Evolutionary conservation across 2,888 invertebrate genomes (phyloP), one percentile per base, ranked within the genome.

Genomic region (Caradrina clavipalpis): DNA sequence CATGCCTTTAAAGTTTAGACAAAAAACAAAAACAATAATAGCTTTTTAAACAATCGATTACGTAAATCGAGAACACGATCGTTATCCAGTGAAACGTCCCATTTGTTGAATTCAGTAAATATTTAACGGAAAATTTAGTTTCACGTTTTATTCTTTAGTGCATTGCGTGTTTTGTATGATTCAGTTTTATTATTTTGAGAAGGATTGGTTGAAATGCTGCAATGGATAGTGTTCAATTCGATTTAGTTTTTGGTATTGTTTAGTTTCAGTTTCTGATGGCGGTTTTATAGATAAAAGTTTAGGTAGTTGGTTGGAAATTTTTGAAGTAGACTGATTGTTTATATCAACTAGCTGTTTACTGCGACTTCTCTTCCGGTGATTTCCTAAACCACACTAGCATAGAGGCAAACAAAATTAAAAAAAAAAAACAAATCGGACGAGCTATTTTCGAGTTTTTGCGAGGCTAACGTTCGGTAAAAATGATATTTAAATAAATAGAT

Each of bases 61-160:
- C 91, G 88, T 89, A 89, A 92, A 88, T 86, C 80, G 86, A 86
- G 88, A 87, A 69, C 91, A 89, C 88, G 89, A 87, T 78, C 77
- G 70, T 76, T 81, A 78, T 78, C 39, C 70, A 73, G 80, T 80
- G 83, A 84, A 84, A 86, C 81, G 81, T 73, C 75, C 82, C 70
- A 80, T 85, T 86, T 83, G 74, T 68, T 78, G 79, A 80, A 76
- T 77, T 78, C 66, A 55, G 67, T 77, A 8, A 54, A 59, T 51
- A 22, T 67, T 62, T 59, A 21, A 35, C 22, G 51, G 26, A 55
- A 50, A 22, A 51, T 54, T 31, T n/a, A 0, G 47, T 26, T 42
- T 51, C 1, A 4, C 2, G 15, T 42, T 56, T 49, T 0, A 2
- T 15, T 47, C 22, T 63, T 13, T 6, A 17, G 31, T 60, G 4